Conservation (phyloP, 2,113 vertebrate species). For the Hypanus sabinus region DNA sequence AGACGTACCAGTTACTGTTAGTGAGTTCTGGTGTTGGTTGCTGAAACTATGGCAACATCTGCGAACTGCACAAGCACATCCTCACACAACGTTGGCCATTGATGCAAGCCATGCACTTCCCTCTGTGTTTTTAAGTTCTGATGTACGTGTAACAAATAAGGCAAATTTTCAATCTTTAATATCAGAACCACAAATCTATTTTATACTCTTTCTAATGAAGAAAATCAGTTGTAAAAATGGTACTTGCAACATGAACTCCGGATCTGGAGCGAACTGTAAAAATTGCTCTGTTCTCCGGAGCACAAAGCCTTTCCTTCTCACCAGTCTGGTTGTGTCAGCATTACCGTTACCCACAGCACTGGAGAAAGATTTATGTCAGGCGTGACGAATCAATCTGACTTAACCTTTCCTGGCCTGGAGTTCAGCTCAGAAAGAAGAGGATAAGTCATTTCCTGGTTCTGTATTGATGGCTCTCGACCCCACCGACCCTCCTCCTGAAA, state of each 20-base stretch:
- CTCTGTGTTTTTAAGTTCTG: too few species aligned
- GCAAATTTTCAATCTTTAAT: too few species aligned
- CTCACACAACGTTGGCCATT: too few species aligned
- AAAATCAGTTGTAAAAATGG: neutral
- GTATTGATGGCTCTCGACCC: constrained; percentile 54
- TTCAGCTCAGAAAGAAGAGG: constrained; percentile 51
- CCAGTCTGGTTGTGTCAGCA: constrained; percentile 55
- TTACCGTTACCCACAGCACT: constrained; percentile 48
- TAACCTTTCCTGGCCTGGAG: constrained; percentile 44
- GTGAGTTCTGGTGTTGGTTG: too few species aligned
- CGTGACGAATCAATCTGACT: constrained; percentile 45
- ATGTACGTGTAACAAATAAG: too few species aligned
- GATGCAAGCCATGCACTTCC: too few species aligned
- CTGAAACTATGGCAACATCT: too few species aligned
- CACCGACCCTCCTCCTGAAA: constrained; percentile 50
- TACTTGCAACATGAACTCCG: neutral
- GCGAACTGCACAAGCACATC: too few species aligned
- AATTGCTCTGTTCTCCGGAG: constrained; percentile 38
- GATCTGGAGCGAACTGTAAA: neutral
- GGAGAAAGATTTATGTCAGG: constrained; percentile 50
- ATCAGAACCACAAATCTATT: neutral
- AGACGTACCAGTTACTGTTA: too few species aligned
- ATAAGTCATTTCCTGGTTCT: constrained; percentile 45
- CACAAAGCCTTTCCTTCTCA: constrained; percentile 18
- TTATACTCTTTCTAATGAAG: neutral